Evolutionary conservation across 1,140 invertebrate species (phyloP).

Genomic region (Drosophila athabasca): DNA sequence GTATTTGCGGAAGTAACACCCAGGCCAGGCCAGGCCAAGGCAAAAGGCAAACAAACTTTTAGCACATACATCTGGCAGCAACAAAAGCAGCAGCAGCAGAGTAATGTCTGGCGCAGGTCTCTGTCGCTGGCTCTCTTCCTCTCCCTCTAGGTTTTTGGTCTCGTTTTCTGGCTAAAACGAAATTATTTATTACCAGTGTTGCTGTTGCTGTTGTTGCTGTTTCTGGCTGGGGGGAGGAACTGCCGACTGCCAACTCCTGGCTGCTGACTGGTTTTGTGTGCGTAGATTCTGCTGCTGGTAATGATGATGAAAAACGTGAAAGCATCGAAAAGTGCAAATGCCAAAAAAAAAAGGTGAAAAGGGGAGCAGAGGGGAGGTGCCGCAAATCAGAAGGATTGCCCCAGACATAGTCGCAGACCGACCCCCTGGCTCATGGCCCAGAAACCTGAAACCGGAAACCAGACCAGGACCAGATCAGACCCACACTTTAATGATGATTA

Average conservation of each 20-base stretch:
- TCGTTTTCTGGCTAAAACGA: slow-evolving; percentile 69
- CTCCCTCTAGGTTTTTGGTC: slow-evolving; percentile 23
- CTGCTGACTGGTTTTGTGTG: slow-evolving; percentile 15
- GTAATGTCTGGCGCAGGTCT: slow-evolving; percentile 16
- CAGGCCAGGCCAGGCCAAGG: slow-evolving; percentile 30
- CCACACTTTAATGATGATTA: slow-evolving; percentile 77
- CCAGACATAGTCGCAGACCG: slow-evolving; percentile 3
- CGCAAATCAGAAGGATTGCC: slow-evolving; percentile 67
- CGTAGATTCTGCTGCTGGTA: slow-evolving; percentile 59
- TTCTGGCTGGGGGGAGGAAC: no score
- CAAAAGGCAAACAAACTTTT: slow-evolving; percentile 72
- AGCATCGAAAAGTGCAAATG: slow-evolving; percentile 81
- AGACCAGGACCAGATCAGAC: slow-evolving; percentile 4
- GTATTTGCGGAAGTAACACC: slow-evolving; percentile 72
- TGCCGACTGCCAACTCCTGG: no score
- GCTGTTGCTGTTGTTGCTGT: slow-evolving; percentile 14
- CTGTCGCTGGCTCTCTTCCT: slow-evolving; percentile 2
- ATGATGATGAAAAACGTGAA: slow-evolving; percentile 82
- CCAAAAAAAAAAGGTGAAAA: slow-evolving; percentile 30
- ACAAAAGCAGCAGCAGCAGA: no score
- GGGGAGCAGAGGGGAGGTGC: slow-evolving; percentile 24
- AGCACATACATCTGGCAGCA: slow-evolving; percentile 61
- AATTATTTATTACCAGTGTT: slow-evolving; percentile 75
- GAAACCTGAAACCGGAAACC: slow-evolving; percentile 7
- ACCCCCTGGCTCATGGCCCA: background rate